These are phyloP conservation scores for Periplaneta americana DNA, from an alignment of 1,140 invertebrate genomes.

Conservation along the genomic window DNA sequence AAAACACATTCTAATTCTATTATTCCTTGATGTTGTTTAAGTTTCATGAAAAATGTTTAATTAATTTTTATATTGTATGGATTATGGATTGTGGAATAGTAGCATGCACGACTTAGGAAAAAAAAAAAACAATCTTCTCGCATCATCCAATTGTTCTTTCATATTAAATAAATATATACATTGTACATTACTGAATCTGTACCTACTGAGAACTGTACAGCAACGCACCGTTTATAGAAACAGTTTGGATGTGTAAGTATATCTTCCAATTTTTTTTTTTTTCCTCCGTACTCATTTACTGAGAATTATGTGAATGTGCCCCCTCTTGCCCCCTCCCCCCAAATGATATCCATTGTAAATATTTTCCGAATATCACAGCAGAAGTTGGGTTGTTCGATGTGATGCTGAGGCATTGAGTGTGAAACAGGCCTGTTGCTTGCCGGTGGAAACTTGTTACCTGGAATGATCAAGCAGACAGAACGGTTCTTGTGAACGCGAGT, in stretches of 20 bases:
- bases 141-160: constrained; percentile 9
- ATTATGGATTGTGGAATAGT: neutral
- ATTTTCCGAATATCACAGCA: neutral
- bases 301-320: constrained; percentile 5
- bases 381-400: neutral
- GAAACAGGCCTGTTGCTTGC: neutral
- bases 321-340: neutral
- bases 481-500: neutral
- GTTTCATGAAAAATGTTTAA: neutral
- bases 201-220: constrained; percentile 3
- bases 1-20: neutral
- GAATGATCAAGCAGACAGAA: neutral
- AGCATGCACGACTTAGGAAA: constrained; percentile 4
- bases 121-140: neutral
- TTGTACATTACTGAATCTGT: constrained; percentile 2
- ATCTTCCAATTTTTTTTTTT: constrained; percentile 5
- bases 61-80: neutral
- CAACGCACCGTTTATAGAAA: neutral
- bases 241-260: neutral
- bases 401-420: neutral
- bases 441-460: neutral
- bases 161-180: constrained; percentile 7
- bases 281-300: neutral
- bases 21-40: neutral
- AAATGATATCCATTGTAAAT: neutral